Percentiles rank a stretch among this genome's conserved stretches.
These are phyloP conservation scores for Serrognathus titanus DNA, from an alignment of 2,888 invertebrate genomes.

Conservation along the genomic window DNA sequence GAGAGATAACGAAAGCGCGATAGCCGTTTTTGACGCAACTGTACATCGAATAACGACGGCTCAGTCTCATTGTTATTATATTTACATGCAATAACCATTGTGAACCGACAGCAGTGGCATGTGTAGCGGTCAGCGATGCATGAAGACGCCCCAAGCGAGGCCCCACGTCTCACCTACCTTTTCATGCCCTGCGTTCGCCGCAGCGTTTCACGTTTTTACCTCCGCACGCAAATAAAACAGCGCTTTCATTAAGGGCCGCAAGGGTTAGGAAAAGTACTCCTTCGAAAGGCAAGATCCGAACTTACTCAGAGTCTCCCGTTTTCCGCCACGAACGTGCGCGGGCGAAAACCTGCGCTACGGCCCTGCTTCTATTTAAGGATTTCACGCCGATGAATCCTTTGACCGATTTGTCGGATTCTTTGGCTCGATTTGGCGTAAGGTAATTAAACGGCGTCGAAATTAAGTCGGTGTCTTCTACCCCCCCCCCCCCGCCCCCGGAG, in stretches of 20 bases:
- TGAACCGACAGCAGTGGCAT: constrained; percentile 47
- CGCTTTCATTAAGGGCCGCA: too few relatives aligned
- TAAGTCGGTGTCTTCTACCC: neutral
- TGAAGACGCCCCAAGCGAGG: constrained; percentile 56
- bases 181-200: constrained; percentile 17
- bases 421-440: neutral
- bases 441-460: constrained; percentile 3
- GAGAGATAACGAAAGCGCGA: neutral
- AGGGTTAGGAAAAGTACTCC: too few relatives aligned
- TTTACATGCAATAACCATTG: constrained; percentile 47
- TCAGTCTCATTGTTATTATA: constrained; percentile 41
- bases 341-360: too few relatives aligned
- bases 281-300: too few relatives aligned
- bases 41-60: constrained; percentile 1
- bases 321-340: too few relatives aligned
- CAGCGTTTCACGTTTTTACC: constrained; percentile 30
- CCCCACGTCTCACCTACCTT: constrained; percentile 47
- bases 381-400: neutral
- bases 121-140: constrained; percentile 55
- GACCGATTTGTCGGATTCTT: neutral
- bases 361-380: neutral
- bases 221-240: too few relatives aligned
- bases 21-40: neutral
- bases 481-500: too few relatives aligned
- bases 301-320: too few relatives aligned